These are phyloP conservation scores for Nerophis lumbriciformis DNA, from an alignment of 2,113 vertebrate species.

Conservation along the genomic window DNA sequence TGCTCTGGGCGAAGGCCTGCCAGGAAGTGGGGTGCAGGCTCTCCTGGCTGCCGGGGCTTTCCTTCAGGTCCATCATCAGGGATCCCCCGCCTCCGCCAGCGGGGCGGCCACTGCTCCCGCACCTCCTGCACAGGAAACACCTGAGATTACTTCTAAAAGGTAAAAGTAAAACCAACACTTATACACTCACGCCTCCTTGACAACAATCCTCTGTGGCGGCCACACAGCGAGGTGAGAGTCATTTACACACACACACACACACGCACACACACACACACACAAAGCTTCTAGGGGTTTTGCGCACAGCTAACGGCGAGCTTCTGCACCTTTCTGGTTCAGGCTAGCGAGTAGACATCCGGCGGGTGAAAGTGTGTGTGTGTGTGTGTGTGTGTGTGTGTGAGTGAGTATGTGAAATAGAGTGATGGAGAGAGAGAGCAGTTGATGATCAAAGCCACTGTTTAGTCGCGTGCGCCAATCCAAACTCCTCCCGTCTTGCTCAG, in stretches of 20 bases:
- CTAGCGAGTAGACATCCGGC: constrained; percentile 66
- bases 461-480: constrained; percentile 50
- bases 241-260: constrained; percentile 21
- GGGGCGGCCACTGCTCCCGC: constrained; percentile 38
- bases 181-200: neutral
- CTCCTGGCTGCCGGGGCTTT: constrained; percentile 80
- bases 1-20: constrained; percentile 87
- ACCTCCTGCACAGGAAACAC: constrained; percentile 48
- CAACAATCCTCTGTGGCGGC: neutral
- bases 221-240: constrained; percentile 4
- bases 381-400: constrained; percentile 31
- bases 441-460: constrained; percentile 47
- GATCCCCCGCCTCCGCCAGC: constrained; percentile 45
- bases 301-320: constrained; percentile 58
- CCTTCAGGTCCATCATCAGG: constrained; percentile 89
- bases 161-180: neutral
- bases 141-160: neutral
- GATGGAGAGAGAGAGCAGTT: constrained; percentile 28
- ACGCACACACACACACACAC: constrained; percentile 23
- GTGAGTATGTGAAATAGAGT: constrained; percentile 18
- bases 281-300: constrained; percentile 37
- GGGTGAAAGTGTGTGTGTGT: constrained; percentile 47
- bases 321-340: constrained; percentile 71
- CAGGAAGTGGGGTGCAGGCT: constrained; percentile 83
- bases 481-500: constrained; percentile 61